Conservation (phyloP, 1,140 invertebrate genomes). For the Planococcus citri region DNA sequence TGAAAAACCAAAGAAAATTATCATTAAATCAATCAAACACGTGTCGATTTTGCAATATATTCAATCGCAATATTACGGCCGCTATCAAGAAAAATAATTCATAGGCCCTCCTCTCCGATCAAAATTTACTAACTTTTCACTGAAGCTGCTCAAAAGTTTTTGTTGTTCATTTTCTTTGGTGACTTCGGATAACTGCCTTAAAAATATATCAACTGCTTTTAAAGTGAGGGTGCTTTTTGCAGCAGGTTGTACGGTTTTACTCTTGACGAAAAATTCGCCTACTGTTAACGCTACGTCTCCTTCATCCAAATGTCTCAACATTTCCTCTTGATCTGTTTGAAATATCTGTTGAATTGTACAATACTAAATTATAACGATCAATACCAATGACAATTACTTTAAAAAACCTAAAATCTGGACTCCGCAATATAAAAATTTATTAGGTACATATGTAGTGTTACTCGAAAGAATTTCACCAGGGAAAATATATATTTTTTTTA, state of each 20-base stretch:
- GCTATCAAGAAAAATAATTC: too few relatives aligned
- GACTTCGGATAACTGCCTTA: slow-evolving; percentile 55
- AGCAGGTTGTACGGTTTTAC: slow-evolving; percentile 43
- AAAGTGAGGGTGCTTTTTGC: slow-evolving; percentile 58
- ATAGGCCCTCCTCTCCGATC: too few relatives aligned
- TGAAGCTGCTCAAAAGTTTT: slow-evolving; percentile 56
- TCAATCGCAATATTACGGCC: not conserved
- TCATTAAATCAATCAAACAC: not conserved
- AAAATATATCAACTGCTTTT: slow-evolving; percentile 52
- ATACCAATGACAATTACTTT: not conserved
- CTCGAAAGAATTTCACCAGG: too few relatives aligned
- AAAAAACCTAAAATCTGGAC: too few relatives aligned
- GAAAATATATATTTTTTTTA: too few relatives aligned
- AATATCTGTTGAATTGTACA: slow-evolving; percentile 51
- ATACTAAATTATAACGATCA: not conserved
- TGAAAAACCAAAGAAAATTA: slow-evolving; percentile 31
- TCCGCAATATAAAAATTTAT: too few relatives aligned
- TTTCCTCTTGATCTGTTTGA: slow-evolving; percentile 54
- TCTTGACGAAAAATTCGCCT: slow-evolving; percentile 62
- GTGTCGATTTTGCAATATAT: not conserved
- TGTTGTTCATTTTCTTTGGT: slow-evolving; percentile 82
- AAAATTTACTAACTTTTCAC: slow-evolving; percentile 39
- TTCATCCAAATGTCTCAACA: slow-evolving; percentile 74
- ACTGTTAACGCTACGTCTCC: slow-evolving; percentile 84
- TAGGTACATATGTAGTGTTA: too few relatives aligned